Evolutionary conservation across 2,797 vertebrate species (phyloP), one percentile per base, ranked within the genome.

Genomic region (Eospalax fontanierii): DNA sequence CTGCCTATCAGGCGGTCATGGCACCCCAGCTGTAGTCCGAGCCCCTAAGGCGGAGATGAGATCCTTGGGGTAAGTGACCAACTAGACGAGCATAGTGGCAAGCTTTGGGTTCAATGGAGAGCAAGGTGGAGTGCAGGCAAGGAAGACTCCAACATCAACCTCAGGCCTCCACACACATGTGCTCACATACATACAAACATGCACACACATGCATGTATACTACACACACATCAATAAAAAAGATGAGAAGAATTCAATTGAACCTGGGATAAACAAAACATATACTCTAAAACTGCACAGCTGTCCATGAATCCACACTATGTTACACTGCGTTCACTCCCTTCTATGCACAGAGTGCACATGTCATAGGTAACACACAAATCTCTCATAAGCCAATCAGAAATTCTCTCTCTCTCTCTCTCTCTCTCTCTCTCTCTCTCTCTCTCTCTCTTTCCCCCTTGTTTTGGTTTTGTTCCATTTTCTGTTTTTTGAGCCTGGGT

Each of bases 241-340:
- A 38, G n/a, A 66, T 68, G 30, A 87, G 63, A 28, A 82, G 61
- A 93, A 63, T 66, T 74, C 83, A 92, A 66, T 50, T 65, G 71
- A 94, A 87, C 71, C 28, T 40, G 3, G 82, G 28, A 73, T 65
- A 80, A 95, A 46, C 38, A 96, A 94, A 88, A 80, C 50, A 9
- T 46, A 19, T 15, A 11, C 5, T 50, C n/a, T 35, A 94, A 90
- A n/a, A 79, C 18, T 15, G 16, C 33, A 57, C 5, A 89, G 68
- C 30, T 65, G 2, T 38, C 54, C 16, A 54, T 38, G 24, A 70
- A 61, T 54, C 1, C 28, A 21, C 46, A 57, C 46, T 35, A 33
- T 6, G 21, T n/a, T 21, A 79, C 6, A 22, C 68, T 65, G 21
- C 19, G 30, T 2, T 65, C 35, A 28, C 15, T 54, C 24, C 1